phyloP scores from a whole-genome alignment of 2,888 invertebrate genomes.

The Helleia helle region DNA sequence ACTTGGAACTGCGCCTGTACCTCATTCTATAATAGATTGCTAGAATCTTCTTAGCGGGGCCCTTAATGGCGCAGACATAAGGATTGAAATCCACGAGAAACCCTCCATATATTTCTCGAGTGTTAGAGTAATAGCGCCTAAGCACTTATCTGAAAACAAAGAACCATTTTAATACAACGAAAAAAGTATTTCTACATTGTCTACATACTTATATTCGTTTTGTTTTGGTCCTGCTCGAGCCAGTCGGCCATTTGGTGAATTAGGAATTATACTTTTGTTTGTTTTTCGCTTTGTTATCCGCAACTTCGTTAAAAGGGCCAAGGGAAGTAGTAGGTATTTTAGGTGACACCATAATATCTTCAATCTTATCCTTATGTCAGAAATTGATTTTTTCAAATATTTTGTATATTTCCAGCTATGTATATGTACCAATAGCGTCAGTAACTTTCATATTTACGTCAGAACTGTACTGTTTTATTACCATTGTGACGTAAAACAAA shows the following conservation, averaged over 20 bases:
- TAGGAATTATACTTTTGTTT: neutral
- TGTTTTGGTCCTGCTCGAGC: conserved; percentile 15
- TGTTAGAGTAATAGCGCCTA: conserved; percentile 20
- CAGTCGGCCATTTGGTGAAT: neutral
- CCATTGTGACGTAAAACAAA: too few relatives aligned
- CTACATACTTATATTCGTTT: conserved; percentile 13
- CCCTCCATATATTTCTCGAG: conserved; percentile 10
- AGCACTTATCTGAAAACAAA: conserved; percentile 23
- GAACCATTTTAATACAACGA: conserved; percentile 23
- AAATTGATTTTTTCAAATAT: too few relatives aligned
- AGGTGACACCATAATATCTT: too few relatives aligned
- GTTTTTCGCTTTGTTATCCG: too few relatives aligned
- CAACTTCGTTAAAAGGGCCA: too few relatives aligned
- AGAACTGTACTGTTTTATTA: too few relatives aligned
- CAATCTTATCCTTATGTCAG: too few relatives aligned
- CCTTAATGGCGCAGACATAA: neutral
- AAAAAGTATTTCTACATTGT: conserved; percentile 17
- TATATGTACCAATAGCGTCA: too few relatives aligned
- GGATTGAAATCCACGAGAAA: neutral
- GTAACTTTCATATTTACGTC: too few relatives aligned
- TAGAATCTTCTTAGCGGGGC: neutral
- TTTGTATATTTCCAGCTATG: too few relatives aligned
- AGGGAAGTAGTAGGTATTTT: too few relatives aligned
- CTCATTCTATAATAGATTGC: conserved; percentile 8
- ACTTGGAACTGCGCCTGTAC: conserved; percentile 8